Evolutionary conservation across 1,140 invertebrate genomes (phyloP).

Genomic region (Periplaneta americana): DNA sequence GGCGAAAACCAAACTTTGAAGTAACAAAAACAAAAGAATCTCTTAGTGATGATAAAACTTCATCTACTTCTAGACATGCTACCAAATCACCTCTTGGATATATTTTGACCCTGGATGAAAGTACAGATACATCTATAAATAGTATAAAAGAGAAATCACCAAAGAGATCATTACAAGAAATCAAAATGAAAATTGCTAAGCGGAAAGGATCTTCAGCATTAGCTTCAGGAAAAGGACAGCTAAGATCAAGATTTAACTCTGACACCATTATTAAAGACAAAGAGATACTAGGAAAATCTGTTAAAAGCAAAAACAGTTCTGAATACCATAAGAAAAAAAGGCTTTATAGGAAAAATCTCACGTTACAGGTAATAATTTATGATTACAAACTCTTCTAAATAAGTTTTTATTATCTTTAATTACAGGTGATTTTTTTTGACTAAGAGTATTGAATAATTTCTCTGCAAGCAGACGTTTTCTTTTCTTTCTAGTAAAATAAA

Average conservation of each 20-base stretch:
- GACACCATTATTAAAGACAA: no score
- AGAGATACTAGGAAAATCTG: no score
- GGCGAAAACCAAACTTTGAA: neutral
- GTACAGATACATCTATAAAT: neutral
- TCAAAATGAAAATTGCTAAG: conserved; percentile 11
- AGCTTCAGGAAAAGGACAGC: neutral
- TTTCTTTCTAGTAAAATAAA: no score
- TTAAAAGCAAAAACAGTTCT: conserved; percentile 13
- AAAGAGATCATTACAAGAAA: neutral
- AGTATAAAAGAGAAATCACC: neutral
- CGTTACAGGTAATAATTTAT: neutral
- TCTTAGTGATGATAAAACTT: neutral
- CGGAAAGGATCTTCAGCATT: neutral
- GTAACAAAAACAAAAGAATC: neutral
- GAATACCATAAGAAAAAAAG: no score
- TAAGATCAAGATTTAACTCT: neutral
- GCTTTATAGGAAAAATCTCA: neutral
- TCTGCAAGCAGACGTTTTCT: no score
- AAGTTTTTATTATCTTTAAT: no score
- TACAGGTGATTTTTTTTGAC: no score
- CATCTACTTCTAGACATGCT: neutral
- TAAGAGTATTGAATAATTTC: no score
- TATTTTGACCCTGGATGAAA: neutral
- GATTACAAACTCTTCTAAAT: no score
- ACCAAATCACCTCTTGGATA: neutral